Conservation (phyloP, 2,797 vertebrate genomes). For the Dromococcyx pavoninus region DNA sequence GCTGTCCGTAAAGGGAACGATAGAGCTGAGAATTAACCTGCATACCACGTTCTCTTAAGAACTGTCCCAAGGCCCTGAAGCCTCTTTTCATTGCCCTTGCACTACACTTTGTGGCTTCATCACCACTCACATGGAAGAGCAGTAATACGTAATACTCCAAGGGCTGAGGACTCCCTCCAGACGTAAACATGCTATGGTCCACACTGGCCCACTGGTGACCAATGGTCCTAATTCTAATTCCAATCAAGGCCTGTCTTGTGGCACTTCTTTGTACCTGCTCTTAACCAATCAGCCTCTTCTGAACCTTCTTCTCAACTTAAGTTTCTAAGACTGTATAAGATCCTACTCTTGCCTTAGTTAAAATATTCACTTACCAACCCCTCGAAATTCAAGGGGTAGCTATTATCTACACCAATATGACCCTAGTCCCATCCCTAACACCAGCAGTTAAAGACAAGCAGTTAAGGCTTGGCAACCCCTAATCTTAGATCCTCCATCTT, state of each 20-base stretch:
- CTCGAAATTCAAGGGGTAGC: not conserved
- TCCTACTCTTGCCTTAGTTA: not conserved
- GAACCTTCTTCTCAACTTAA: not conserved
- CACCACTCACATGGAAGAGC: not conserved
- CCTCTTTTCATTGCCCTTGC: not conserved
- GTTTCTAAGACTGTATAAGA: not conserved
- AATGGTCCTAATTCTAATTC: not conserved
- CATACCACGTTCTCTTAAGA: not conserved
- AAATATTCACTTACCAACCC: not conserved
- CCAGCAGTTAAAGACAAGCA: not conserved
- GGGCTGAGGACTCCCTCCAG: not conserved
- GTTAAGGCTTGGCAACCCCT: not conserved
- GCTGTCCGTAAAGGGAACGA: not conserved
- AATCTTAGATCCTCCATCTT: not conserved
- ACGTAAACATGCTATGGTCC: not conserved
- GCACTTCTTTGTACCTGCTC: not conserved
- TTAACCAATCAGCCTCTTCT: not conserved
- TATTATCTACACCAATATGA: not conserved
- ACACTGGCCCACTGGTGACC: not conserved
- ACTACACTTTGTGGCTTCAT: not conserved
- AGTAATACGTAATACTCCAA: not conserved
- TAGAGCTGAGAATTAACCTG: not conserved
- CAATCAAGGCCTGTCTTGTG: not conserved
- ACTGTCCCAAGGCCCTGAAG: not conserved
- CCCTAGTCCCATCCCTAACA: not conserved